These are phyloP conservation scores for Lasioglossum lativentre DNA, from an alignment of 2,888 invertebrate genomes.

Conservation along the genomic window DNA sequence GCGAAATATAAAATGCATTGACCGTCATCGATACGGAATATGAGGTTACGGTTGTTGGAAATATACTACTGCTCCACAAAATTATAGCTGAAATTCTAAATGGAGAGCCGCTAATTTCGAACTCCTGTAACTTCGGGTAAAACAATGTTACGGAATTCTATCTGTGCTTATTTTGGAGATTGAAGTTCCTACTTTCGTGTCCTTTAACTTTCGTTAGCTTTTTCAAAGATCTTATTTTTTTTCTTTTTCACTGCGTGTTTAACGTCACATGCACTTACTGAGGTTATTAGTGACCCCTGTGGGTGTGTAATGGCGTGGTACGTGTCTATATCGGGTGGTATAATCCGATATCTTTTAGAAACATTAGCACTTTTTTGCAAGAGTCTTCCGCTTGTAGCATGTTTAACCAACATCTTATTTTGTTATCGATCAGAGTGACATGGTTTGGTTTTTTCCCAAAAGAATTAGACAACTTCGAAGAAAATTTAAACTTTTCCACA, in stretches of 20 bases:
- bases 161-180: neutral
- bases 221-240: neutral
- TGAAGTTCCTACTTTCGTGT: neutral
- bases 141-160: neutral
- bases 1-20: conserved; percentile 7
- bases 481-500: neutral
- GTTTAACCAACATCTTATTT: no score
- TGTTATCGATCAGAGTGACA: neutral
- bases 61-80: neutral
- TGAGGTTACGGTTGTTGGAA: neutral
- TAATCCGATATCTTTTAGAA: no score
- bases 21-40: neutral
- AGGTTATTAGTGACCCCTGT: no score
- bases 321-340: no score
- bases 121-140: neutral
- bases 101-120: neutral
- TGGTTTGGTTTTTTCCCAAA: no score
- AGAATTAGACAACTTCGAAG: no score
- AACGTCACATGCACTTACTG: no score
- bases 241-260: no score
- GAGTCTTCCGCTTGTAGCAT: no score
- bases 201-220: neutral
- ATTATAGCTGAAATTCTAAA: neutral
- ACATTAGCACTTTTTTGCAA: no score
- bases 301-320: no score